Evolutionary conservation across 2,113 vertebrate genomes (phyloP), one percentile per base, ranked within the genome.

Genomic region (Lepisosteus oculatus): DNA sequence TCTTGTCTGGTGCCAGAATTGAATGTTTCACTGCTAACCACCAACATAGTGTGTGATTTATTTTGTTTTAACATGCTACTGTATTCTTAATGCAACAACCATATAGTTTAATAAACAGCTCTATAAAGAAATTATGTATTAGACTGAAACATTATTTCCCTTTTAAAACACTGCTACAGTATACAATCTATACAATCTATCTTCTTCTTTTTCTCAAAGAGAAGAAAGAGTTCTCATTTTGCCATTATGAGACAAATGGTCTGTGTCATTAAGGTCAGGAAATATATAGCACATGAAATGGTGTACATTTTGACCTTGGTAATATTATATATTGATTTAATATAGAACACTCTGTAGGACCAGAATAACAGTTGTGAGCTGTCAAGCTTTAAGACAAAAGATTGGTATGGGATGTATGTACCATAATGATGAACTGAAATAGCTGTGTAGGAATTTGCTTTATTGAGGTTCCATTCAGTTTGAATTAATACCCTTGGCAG

Each of bases 401-500:
- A 77, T 81, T 78, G 81, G 81, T 81, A 82, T 71, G 82, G 83
- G 83, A 84, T 29, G 29, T 29, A 82, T 78, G 79, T 75, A 51
- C 85, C 65, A 57, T 64, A 7, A 61, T 76, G 80, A 84, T 76
- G 79, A 82, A 73, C 81, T 81, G 83, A 84, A 84, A 85, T 86
- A 82, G 81, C 85, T 79, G 81, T 83, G 70, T 43, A 83, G 76
- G 81, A 85, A 83, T 89, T 82, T 86, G 78, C 80, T 92, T 87
- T 87, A 86, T 83, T 92, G 87, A 85, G 86, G 84, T 84, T 91
- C 81, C 81, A 81, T 85, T 87, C 88, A 89, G 87, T 87, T 86
- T 91, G 92, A 87, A 92, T 90, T 88, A 74, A 92, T 88, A 89
- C 83, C 79, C 85, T 83, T 93, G 91, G 88, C 86, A 88, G 86